A percentile compares a stretch with the other conserved stretches of the same genome.
Evolutionary conservation across 2,113 vertebrate species (phyloP).

Genomic region (Ivindomyrus marchei): DNA sequence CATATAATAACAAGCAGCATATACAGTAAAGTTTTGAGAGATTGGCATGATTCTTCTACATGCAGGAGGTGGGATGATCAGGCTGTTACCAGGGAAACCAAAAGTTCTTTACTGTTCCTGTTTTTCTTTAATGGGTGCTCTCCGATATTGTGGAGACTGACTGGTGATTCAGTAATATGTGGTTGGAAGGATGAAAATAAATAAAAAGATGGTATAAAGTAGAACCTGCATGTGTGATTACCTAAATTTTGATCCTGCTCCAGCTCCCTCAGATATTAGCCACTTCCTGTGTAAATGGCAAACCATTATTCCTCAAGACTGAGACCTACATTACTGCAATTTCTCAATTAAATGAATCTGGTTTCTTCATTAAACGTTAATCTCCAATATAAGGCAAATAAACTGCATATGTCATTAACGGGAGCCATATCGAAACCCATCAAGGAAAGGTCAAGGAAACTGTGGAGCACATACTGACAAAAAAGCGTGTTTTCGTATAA

Average conservation of each 20-base stretch:
- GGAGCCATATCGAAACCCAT: conserved; percentile 31
- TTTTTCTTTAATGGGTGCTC: background rate
- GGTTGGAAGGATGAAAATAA: background rate
- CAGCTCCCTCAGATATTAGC: conserved; percentile 17
- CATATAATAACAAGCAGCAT: background rate
- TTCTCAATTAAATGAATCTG: conserved; percentile 68
- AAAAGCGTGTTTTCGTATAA: background rate
- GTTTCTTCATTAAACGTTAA: conserved; percentile 70
- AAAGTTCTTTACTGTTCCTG: background rate
- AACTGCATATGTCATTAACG: conserved; percentile 60
- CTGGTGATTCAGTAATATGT: background rate
- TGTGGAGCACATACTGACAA: background rate
- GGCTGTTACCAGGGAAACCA: background rate
- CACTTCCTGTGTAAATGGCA: conserved; percentile 34
- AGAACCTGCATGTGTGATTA: background rate
- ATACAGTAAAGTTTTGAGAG: background rate
- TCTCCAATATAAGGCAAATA: conserved; percentile 66
- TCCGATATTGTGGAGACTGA: background rate
- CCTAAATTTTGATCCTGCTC: conserved; percentile 49
- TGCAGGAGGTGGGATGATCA: background rate
- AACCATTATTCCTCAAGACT: conserved; percentile 58
- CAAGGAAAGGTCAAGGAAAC: conserved; percentile 5
- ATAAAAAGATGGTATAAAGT: background rate
- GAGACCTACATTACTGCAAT: conserved; percentile 61
- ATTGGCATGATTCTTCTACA: background rate